A percentile compares a stretch with the other conserved stretches of the same genome.
Conservation (phyloP, 2,113 vertebrate genomes). For the Cololabis saira region DNA sequence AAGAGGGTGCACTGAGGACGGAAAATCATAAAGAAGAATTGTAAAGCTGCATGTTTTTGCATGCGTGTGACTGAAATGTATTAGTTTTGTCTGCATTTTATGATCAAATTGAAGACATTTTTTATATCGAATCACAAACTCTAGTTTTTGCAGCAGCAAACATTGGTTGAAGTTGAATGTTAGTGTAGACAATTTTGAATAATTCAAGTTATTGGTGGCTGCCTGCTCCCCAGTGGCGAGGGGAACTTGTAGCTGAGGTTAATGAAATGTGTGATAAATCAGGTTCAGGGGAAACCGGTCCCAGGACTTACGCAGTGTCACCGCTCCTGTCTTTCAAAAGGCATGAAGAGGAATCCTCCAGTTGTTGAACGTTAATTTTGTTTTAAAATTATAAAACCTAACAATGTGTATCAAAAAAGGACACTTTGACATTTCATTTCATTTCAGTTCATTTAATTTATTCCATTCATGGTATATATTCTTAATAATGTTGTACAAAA, state of each 20-base stretch:
- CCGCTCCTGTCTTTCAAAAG: constrained; percentile 36
- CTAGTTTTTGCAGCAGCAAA: neutral
- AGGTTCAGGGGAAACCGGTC: constrained; percentile 24
- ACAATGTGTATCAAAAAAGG: constrained; percentile 3
- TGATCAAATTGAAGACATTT: constrained; percentile 3
- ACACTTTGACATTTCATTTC: too few relatives aligned
- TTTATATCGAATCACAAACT: neutral
- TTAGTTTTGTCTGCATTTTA: constrained; percentile 11
- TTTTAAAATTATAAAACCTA: constrained; percentile 43
- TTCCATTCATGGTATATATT: too few relatives aligned
- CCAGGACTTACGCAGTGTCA: constrained; percentile 48
- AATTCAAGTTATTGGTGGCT: constrained; percentile 29
- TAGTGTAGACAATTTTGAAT: constrained; percentile 28
- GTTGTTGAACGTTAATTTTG: constrained; percentile 57
- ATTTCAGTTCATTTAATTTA: too few relatives aligned
- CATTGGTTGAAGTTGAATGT: constrained; percentile 20
- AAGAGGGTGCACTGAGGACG: constrained; percentile 55
- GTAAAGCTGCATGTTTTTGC: constrained; percentile 45
- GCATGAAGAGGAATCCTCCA: constrained; percentile 29
- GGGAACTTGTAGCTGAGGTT: constrained; percentile 74
- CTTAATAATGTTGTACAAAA: too few relatives aligned
- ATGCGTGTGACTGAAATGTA: constrained; percentile 20
- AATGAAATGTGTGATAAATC: constrained; percentile 76
- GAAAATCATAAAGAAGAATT: constrained; percentile 70
- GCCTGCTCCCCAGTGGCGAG: constrained; percentile 56